These are phyloP conservation scores for Pteruthius melanotis DNA, from an alignment of 2,113 vertebrate species.

Conservation along the genomic window DNA sequence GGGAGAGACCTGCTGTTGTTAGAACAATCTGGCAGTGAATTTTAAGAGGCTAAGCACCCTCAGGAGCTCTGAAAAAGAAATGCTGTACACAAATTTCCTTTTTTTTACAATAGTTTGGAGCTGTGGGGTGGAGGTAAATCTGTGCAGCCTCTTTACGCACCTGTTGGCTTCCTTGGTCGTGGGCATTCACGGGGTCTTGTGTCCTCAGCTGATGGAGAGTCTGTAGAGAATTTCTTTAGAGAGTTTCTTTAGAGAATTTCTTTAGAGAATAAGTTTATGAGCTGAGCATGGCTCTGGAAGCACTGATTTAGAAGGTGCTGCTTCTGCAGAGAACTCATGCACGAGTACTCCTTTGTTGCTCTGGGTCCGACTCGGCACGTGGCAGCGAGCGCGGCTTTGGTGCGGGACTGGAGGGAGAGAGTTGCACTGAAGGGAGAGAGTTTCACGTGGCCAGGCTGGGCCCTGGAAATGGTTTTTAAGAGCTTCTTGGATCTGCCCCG, in stretches of 20 bases:
- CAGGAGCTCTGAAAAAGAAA: neutral
- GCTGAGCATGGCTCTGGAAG: fast-evolving
- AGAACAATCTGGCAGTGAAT: neutral
- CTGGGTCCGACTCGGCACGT: neutral
- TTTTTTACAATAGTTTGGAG: neutral
- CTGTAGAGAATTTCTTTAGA: neutral
- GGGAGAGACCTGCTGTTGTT: neutral
- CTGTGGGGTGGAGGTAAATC: neutral
- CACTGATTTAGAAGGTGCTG: neutral
- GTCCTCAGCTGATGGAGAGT: neutral
- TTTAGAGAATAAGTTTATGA: neutral
- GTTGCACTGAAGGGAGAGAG: neutral
- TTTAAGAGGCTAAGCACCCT: neutral
- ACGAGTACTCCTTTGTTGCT: neutral
- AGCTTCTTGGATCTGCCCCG: neutral
- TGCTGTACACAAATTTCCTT: neutral
- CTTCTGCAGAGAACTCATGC: neutral
- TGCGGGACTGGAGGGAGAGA: neutral
- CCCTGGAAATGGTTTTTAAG: neutral
- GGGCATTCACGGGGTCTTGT: neutral
- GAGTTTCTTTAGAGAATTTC: too few species aligned
- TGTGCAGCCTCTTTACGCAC: neutral
- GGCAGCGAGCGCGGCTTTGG: neutral
- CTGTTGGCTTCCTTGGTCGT: neutral
- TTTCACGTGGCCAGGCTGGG: neutral